These are phyloP conservation scores for Piscicola geometra DNA, from an alignment of 2,888 invertebrate species.

Conservation along the genomic window DNA sequence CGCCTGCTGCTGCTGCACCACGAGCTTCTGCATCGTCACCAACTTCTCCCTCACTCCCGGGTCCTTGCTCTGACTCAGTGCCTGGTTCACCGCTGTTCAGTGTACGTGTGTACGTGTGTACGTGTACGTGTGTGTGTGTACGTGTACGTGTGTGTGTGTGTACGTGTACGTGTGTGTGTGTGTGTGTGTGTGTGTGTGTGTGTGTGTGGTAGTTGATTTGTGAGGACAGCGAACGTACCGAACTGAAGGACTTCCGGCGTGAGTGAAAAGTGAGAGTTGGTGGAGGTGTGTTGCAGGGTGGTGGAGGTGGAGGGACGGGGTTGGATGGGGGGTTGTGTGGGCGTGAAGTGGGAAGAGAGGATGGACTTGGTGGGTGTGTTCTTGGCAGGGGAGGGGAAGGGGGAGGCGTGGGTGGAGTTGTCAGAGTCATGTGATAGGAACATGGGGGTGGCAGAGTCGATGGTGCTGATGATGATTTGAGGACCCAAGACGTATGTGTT, in stretches of 20 bases:
- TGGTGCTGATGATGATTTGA: constrained; percentile 5
- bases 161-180: too few relatives aligned
- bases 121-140: too few relatives aligned
- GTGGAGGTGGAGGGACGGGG: background rate
- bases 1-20: constrained; percentile 34
- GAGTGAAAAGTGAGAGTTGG: background rate
- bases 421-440: background rate
- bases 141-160: too few relatives aligned
- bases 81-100: constrained; percentile 76
- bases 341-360: background rate
- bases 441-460: constrained; percentile 12
- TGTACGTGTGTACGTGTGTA: too few relatives aligned
- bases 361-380: background rate
- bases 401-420: background rate
- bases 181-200: too few relatives aligned
- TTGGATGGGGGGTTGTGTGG: constrained; percentile 1
- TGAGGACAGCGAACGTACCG: background rate
- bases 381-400: background rate
- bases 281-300: background rate
- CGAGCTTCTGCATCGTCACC: constrained; percentile 73
- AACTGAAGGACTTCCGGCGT: constrained; percentile 1
- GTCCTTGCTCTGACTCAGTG: constrained; percentile 81
- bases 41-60: constrained; percentile 89
- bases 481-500: constrained; percentile 7
- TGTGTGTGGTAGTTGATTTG: too few relatives aligned